Evolutionary conservation across 2,888 invertebrate species (phyloP).

Genomic region (Melanchra persicariae): DNA sequence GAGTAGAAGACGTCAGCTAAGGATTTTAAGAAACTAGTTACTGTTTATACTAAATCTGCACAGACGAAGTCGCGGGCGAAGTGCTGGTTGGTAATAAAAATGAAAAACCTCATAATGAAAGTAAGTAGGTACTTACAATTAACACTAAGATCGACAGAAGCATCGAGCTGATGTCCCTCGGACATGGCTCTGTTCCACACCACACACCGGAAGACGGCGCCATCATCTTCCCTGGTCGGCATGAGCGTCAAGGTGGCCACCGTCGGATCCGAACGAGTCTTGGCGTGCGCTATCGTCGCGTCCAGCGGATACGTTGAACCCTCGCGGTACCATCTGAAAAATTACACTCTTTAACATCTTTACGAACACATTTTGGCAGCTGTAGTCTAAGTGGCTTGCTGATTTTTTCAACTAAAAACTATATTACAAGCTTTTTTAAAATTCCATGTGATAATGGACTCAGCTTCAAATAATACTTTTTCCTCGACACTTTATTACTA

Average conservation of each 20-base stretch:
- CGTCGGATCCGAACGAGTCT: constrained; percentile 94
- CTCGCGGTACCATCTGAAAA: constrained; percentile 94
- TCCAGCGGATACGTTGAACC: constrained; percentile 94
- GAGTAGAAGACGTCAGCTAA: no score
- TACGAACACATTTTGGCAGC: constrained; percentile 4
- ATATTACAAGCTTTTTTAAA: not conserved
- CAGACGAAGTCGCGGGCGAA: no score
- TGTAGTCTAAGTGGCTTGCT: constrained; percentile 12
- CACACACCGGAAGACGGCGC: constrained; percentile 95
- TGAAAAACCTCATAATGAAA: not conserved
- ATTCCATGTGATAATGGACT: not conserved
- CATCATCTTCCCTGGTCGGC: constrained; percentile 96
- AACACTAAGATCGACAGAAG: constrained; percentile 95
- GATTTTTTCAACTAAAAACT: not conserved
- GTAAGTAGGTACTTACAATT: constrained; percentile 93
- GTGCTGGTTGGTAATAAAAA: not conserved
- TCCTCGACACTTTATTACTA: constrained; percentile 11
- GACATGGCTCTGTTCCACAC: constrained; percentile 97
- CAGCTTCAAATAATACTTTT: constrained; percentile 5
- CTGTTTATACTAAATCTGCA: no score
- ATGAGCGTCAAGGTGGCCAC: constrained; percentile 94
- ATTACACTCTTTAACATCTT: constrained; percentile 34
- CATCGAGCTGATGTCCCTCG: constrained; percentile 94
- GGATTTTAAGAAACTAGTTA: no score
- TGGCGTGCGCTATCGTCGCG: constrained; percentile 93